Evolutionary conservation across 2,113 vertebrate species (phyloP), one percentile per base, ranked within the genome.

Genomic region (Emydura subglobosa): DNA sequence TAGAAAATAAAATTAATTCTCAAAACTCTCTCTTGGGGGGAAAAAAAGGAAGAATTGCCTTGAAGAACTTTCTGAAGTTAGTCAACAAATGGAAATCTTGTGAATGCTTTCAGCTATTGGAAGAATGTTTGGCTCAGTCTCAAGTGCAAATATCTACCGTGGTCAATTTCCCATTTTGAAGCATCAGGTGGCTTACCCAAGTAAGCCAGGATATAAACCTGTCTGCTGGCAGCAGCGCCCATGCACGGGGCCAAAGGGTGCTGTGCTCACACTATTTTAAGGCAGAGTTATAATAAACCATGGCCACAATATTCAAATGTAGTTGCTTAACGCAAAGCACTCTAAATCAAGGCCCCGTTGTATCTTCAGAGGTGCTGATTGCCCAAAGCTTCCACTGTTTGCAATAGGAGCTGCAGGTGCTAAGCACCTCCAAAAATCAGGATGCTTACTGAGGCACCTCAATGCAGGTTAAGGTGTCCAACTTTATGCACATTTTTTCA

Each of bases 211-310:
- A 78, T 68, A 92, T 29, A 42, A 51, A 61, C 55, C 29, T 78
- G 13, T 21, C 53, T 72, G 10, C 83, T 91, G 76, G 44, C 85
- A 93, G 49, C 83, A 93, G 79, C 85, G 88, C 79, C 93, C 92
- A 42, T 39, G 29, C 57, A 13, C 10, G 3, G 7, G 47, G 59
- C 82, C 68, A 0, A 2, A 93, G 42, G 65, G 61, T 78, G 82
- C 44, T 85, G 10, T 4, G 44, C n/a, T 59, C 80, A 25, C 61
- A 87, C 84, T 55, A 39, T 51, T 14, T 79, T 78, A 72, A 22
- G 8, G 5, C 79, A 85, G 19, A 82, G 95, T 85, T 89, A 68
- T 49, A 25, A 47, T 2, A 12, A 94, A 83, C 88, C 83, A 80
- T 79, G 85, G 21, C 61, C 82, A 84, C 84, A 91, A 16, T 50